Evolutionary conservation across 2,888 invertebrate genomes (phyloP), one percentile per base, ranked within the genome.

Genomic region (Drosophila infuscata): DNA sequence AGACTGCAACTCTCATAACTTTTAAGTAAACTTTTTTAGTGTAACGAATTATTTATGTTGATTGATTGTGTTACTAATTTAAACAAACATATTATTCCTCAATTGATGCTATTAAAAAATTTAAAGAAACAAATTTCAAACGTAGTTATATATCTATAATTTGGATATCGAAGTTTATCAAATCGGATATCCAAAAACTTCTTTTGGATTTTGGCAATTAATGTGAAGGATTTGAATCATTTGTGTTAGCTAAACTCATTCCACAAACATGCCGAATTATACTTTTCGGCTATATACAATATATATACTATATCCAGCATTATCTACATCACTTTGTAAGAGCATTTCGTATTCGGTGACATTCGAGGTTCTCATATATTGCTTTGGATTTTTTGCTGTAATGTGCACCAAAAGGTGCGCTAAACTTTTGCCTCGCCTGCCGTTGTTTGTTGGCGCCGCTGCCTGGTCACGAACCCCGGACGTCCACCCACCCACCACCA

Each of bases 321-420:
- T 46, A 0, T 33, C 3, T 33, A 15, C 6, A n/a, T 15, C 12
- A 20, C 6, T 8, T 4, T 30, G 15, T 38, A 11, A 57, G 61
- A 7, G 56, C 41, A 48, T 70, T 41, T 3, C 2, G 3, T 12
- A 48, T 53, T 62, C 54, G 52, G 0, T 52, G 12, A 7, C 15
- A 33, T 11, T 17, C 5, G 7, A 25, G 15, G 11, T n/a, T 3
- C 11, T 12, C 3, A 7, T 15, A 30, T 29, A 15, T 9, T 29
- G 7, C 32, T n/a, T 7, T 12, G 36, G 30, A 48, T 59, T 74
- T 71, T 69, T 71, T 68, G 25, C 49, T 56, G 70, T 68, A 80
- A 80, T 82, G 43, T 82, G 72, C 67, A 70, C 71, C 73, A 88
- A 84, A 80, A 82, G 81, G 88, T 82, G 81, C 64, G 67, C 70